A percentile compares a stretch with the other conserved stretches of the same genome.
Evolutionary conservation across 2,113 vertebrate genomes (phyloP).

Genomic region (Phylloscopus trochilus): DNA sequence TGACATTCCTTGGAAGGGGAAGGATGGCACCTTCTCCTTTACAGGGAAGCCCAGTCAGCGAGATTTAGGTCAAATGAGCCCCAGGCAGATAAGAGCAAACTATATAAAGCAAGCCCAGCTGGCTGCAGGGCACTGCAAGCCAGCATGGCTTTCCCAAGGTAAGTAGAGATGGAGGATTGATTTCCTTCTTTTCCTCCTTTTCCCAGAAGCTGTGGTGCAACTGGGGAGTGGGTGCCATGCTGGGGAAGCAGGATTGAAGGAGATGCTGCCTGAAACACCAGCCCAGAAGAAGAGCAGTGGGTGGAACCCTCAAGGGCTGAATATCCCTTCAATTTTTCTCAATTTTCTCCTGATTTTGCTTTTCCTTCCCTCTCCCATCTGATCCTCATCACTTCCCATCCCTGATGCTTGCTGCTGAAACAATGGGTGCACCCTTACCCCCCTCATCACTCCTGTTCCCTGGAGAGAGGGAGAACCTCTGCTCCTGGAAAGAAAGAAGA

Average conservation of each 20-base stretch:
- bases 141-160: not conserved
- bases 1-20: not conserved
- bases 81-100: rapidly evolving
- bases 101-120: not conserved
- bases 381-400: not conserved
- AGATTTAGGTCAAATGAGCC: rapidly evolving
- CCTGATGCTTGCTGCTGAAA: rapidly evolving
- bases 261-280: not conserved
- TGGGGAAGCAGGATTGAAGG: not conserved
- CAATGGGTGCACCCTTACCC: rapidly evolving
- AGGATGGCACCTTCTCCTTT: not conserved
- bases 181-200: not conserved
- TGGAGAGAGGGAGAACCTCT: not conserved
- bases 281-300: not conserved
- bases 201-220: rapidly evolving
- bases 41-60: not conserved
- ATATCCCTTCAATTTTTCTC: not conserved
- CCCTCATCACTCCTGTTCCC: too few species aligned
- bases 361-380: not conserved
- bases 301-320: rapidly evolving
- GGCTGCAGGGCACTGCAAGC: not conserved
- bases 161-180: not conserved
- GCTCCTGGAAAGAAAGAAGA: too few species aligned
- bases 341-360: not conserved
- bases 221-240: rapidly evolving